Evolutionary conservation across 2,888 invertebrate species (phyloP).

Genomic region (Julus scanicus): DNA sequence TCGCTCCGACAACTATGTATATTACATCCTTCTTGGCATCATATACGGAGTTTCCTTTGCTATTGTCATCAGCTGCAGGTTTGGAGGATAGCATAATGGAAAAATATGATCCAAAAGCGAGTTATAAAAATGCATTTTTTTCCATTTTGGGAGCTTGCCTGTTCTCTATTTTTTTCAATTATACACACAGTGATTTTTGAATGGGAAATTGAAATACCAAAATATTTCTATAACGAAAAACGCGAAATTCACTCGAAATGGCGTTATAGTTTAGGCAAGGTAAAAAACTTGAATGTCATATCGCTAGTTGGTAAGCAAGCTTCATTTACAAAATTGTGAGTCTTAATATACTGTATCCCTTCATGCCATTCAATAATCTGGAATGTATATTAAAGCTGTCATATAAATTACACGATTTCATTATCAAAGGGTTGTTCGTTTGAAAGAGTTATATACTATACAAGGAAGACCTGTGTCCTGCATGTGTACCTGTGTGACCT

Average conservation of each 20-base stretch:
- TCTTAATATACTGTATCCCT: too few species aligned
- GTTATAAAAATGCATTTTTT: conserved; percentile 9
- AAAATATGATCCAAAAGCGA: not conserved
- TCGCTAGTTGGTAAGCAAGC: too few species aligned
- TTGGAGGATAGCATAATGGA: not conserved
- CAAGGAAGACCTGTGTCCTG: too few species aligned
- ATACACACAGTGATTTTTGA: not conserved
- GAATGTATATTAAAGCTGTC: too few species aligned
- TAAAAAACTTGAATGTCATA: too few species aligned
- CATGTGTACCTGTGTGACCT: too few species aligned
- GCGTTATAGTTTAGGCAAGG: not conserved
- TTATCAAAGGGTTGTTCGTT: too few species aligned
- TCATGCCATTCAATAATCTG: too few species aligned
- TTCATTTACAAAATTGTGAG: too few species aligned
- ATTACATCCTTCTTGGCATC: conserved; percentile 4
- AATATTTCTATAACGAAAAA: not conserved
- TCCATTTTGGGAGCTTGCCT: not conserved
- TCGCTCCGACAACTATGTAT: not conserved
- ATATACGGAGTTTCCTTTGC: not conserved
- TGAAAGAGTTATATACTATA: too few species aligned
- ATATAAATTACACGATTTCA: too few species aligned
- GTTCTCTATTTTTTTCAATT: not conserved
- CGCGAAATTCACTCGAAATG: not conserved
- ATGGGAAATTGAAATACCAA: not conserved
- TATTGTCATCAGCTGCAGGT: not conserved